Base-by-base conservation (phyloP, 2,113 vertebrate species). In the Cynopterus brachyotis region DNA sequence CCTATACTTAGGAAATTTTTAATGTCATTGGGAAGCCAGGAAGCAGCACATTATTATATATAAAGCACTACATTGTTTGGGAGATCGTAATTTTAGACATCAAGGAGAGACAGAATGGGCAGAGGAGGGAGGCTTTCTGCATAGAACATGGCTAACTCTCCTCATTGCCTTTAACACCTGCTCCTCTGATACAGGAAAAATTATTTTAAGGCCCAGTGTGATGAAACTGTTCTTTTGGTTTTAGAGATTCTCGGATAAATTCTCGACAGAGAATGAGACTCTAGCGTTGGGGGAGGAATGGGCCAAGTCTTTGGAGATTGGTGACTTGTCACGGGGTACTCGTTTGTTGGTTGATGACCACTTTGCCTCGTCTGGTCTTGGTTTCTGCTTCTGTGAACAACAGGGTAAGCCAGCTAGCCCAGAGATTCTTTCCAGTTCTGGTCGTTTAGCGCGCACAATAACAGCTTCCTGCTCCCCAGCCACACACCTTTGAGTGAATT, bases 1-100 rank as follows among this genome's bases (percentile, higher is more conserved):
- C 22, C 16, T 75, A 10, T 19, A 5, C 55, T 47, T 32, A 57
- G 40, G 69, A 62, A 72, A 28, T 57, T 73, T 67, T 86, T 91
- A 50, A 88, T 91, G 20, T 92, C 69, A 57, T 67, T 87, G 75
- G 79, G 62, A 96, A 85, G 42, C 69, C 32, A 90, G 73, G 95
- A 82, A 83, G 73, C 73, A 79, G 40, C 59, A 53, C 24, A 50
- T 79, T 73, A 24, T 76, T 84, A 53, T 87, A 67, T 82, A 64
- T 53, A n/a, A 86, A 93, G 53, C n/a, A 40, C 47, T 93, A 15
- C 82, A 30, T 78, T 82, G 8, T 72, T 76, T 69, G 59, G 55
- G 62, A 59, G 85, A 81, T 73, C 19, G 17, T 84, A 35, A 45
- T 82, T 72, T 75, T 81, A 80, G 37, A 55, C 55, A 9, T 80